Percentiles rank a stretch among this genome's conserved stretches.
These are phyloP conservation scores for Saccostrea glomerata DNA, from an alignment of 1,140 invertebrate species.

Conservation along the genomic window DNA sequence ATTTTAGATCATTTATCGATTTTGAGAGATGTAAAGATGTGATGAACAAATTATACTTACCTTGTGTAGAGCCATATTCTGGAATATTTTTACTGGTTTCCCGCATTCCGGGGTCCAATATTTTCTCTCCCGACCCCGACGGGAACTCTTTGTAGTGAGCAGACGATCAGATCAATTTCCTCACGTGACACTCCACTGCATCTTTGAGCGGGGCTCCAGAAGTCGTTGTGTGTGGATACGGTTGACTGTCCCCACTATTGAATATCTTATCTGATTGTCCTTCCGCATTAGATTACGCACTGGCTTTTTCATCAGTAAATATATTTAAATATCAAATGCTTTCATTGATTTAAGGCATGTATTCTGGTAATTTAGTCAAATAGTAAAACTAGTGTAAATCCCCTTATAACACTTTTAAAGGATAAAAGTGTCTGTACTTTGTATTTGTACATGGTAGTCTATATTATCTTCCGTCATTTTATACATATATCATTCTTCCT, in stretches of 20 bases:
- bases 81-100: neutral
- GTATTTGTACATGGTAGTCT: too few relatives aligned
- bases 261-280: neutral
- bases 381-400: too few relatives aligned
- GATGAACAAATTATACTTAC: neutral
- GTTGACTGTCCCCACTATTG: neutral
- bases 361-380: too few relatives aligned
- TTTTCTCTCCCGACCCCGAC: neutral
- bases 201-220: neutral
- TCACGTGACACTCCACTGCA: neutral
- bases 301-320: neutral
- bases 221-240: constrained; percentile 8
- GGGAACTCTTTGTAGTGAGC: neutral
- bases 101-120: neutral
- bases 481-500: too few relatives aligned
- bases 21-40: neutral
- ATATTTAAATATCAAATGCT: too few relatives aligned
- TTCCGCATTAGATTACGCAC: neutral
- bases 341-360: too few relatives aligned
- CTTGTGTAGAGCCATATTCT: constrained; percentile 15
- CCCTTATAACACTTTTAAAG: too few relatives aligned
- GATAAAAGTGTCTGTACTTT: too few relatives aligned
- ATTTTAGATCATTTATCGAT: neutral
- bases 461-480: too few relatives aligned
- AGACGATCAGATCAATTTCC: constrained; percentile 25